Conservation (phyloP, 2,797 vertebrate species). For the Xerus rutilus region DNA sequence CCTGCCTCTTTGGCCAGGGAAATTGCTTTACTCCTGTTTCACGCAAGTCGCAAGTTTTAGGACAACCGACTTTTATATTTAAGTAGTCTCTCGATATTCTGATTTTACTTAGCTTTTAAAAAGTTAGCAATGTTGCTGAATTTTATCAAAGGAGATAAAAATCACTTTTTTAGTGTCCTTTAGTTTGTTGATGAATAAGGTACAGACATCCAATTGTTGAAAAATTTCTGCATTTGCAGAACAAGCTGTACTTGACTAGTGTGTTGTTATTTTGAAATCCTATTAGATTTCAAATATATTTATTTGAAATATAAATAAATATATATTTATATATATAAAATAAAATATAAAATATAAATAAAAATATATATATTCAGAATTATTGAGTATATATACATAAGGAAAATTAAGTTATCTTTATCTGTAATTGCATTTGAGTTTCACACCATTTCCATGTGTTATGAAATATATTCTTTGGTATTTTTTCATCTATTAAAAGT, state of each 20-base stretch:
- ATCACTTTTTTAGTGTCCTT: background rate
- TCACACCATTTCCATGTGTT: background rate
- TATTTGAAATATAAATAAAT: background rate
- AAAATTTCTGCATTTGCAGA: background rate
- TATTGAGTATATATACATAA: conserved; percentile 7
- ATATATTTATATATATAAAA: too few species aligned
- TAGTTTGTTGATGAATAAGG: background rate
- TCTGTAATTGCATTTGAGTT: background rate
- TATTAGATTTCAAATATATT: background rate
- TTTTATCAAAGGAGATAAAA: conserved; percentile 43
- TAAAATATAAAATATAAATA: too few species aligned
- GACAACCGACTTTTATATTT: background rate
- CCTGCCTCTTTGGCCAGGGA: background rate
- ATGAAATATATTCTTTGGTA: background rate
- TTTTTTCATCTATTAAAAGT: background rate
- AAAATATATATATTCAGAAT: background rate
- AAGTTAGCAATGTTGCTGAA: background rate
- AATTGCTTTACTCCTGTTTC: background rate
- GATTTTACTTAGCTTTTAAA: background rate
- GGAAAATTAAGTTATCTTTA: conserved; percentile 30
- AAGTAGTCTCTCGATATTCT: background rate
- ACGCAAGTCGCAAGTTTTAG: background rate
- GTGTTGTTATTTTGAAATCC: conserved; percentile 39
- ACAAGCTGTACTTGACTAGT: background rate
- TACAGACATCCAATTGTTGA: background rate